Percentiles rank a stretch among this genome's conserved stretches.
Evolutionary conservation across 2,888 invertebrate species (phyloP).

Genomic region (Meteorus cinctellus): DNA sequence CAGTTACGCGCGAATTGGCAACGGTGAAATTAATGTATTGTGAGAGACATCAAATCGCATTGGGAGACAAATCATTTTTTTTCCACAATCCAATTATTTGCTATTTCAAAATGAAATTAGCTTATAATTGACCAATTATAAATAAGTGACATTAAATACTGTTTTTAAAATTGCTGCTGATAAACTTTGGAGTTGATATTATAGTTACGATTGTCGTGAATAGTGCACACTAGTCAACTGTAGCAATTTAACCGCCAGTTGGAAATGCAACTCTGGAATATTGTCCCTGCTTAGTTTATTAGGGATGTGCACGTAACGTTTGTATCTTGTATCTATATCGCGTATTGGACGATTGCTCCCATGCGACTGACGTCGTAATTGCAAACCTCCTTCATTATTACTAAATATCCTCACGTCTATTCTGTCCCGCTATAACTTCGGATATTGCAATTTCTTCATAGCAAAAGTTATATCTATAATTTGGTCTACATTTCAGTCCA

Average conservation of each 20-base stretch:
- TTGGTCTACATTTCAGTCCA: background rate
- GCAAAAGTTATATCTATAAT: background rate
- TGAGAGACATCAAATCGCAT: background rate
- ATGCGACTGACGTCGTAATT: slow-evolving; percentile 50
- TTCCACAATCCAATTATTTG: too few relatives aligned
- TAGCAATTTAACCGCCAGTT: slow-evolving; percentile 8
- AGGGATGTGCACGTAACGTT: slow-evolving; percentile 38
- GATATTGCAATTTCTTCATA: slow-evolving; percentile 12
- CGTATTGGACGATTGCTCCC: slow-evolving; percentile 52
- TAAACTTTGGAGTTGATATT: background rate
- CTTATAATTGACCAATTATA: background rate
- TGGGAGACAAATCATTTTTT: too few relatives aligned
- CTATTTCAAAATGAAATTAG: too few relatives aligned
- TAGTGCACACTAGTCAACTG: slow-evolving; percentile 1
- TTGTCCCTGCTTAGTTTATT: slow-evolving; percentile 52
- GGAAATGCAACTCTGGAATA: slow-evolving; percentile 40
- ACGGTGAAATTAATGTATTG: background rate
- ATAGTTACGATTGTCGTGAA: background rate
- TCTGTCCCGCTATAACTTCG: slow-evolving; percentile 30
- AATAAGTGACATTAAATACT: background rate
- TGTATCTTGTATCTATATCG: slow-evolving; percentile 43
- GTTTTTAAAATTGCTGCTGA: background rate
- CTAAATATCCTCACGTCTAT: slow-evolving; percentile 49
- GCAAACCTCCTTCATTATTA: slow-evolving; percentile 53
- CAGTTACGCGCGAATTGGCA: background rate